These are phyloP conservation scores for Atherinomorus stipes DNA, from an alignment of 2,113 vertebrate species.

Conservation along the genomic window DNA sequence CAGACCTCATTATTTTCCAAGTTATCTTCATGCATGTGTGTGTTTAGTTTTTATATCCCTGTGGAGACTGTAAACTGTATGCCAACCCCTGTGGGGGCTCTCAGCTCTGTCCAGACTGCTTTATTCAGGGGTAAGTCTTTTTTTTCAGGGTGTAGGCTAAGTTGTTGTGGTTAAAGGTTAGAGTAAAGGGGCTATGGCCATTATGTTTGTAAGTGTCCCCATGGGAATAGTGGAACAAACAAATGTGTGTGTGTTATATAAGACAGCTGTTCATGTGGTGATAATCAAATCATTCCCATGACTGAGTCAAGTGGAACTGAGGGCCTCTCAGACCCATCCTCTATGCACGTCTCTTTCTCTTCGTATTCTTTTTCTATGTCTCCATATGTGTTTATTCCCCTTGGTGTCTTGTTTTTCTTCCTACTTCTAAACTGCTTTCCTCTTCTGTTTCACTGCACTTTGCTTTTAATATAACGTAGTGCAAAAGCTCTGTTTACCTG, in stretches of 20 bases:
- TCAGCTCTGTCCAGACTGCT: not conserved
- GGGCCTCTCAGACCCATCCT: conserved; percentile 71
- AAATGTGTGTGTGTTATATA: conserved; percentile 70
- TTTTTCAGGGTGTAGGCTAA: conserved; percentile 4
- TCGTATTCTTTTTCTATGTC: conserved; percentile 16
- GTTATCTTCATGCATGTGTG: conserved; percentile 31
- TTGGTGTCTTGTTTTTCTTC: conserved; percentile 23
- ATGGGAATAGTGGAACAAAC: conserved; percentile 21
- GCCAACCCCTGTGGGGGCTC: not conserved
- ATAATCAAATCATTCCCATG: conserved; percentile 82
- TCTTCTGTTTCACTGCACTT: conserved; percentile 45
- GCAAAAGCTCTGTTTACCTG: not conserved
- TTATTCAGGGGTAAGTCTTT: not conserved
- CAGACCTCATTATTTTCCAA: conserved; percentile 53
- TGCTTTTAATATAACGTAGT: conserved; percentile 28
- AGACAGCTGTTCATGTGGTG: conserved; percentile 78
- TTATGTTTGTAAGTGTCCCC: conserved; percentile 14
- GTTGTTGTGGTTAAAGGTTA: not conserved
- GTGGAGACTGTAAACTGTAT: not conserved
- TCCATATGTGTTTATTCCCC: conserved; percentile 44
- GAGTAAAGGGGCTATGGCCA: not conserved
- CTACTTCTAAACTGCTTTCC: conserved; percentile 31
- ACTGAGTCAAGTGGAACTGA: conserved; percentile 71
- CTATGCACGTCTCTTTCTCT: conserved; percentile 37
- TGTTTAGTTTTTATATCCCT: not conserved